Conservation (phyloP, 2,888 invertebrate species). For the Limnephilus lunatus region DNA sequence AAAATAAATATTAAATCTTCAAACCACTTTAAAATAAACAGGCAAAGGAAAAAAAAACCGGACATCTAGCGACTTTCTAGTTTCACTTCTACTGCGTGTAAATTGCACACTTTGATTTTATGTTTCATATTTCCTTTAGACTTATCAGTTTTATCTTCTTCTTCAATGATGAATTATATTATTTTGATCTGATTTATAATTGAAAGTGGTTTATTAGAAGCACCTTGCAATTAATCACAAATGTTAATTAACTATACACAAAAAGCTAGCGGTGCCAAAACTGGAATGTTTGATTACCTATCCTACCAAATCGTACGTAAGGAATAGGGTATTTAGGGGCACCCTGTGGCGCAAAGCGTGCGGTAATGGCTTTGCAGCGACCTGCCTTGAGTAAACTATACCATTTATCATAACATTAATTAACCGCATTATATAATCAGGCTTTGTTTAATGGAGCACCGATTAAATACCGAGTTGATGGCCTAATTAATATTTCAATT, state of each 20-base stretch:
- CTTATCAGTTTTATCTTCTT: too few species aligned
- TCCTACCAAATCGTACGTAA: not conserved
- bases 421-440: not conserved
- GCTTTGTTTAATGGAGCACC: not conserved
- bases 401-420: not conserved
- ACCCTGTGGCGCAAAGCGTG: not conserved
- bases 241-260: not conserved
- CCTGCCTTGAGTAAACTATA: not conserved
- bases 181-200: too few species aligned
- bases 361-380: not conserved
- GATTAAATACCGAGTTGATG: not conserved
- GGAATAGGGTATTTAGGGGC: not conserved
- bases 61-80: too few species aligned
- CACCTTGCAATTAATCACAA: not conserved
- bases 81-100: too few species aligned
- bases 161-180: too few species aligned
- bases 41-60: too few species aligned
- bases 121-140: too few species aligned
- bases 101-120: too few species aligned
- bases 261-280: not conserved
- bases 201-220: not conserved
- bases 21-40: too few species aligned
- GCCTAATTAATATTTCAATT: not conserved
- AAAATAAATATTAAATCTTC: too few species aligned
- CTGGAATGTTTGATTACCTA: not conserved